Evolutionary conservation across 2,888 invertebrate genomes (phyloP).

Genomic region (Malthinus flaveolus): DNA sequence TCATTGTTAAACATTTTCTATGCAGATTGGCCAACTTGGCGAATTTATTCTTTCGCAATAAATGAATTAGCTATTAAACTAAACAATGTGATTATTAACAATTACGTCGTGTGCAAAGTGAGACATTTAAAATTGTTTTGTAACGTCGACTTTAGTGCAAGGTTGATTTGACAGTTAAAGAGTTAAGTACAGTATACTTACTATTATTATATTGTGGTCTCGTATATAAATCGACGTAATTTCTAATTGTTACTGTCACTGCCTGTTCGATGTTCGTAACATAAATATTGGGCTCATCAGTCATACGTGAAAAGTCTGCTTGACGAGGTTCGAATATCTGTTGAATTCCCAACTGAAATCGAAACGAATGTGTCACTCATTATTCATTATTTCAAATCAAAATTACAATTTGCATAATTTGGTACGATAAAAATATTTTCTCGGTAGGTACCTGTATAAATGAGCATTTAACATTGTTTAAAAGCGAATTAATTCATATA

Average conservation of each 20-base stretch:
- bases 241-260: conserved; percentile 80
- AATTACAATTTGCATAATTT: neutral
- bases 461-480: too few relatives aligned
- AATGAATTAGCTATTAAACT: conserved; percentile 24
- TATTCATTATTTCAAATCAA: neutral
- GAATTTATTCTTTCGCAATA: neutral
- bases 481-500: too few relatives aligned
- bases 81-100: conserved; percentile 38
- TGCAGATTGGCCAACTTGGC: conserved; percentile 3
- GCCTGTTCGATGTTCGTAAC: conserved; percentile 84
- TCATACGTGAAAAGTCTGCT: conserved; percentile 80
- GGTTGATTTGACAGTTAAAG: conserved; percentile 16
- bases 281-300: conserved; percentile 73
- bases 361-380: conserved; percentile 1
- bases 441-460: too few relatives aligned
- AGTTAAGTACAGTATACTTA: conserved; percentile 46
- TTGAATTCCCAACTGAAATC: conserved; percentile 70
- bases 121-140: conserved; percentile 36
- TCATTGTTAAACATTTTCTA: conserved; percentile 10
- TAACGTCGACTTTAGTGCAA: conserved; percentile 26
- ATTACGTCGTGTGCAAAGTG: conserved; percentile 37
- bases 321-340: conserved; percentile 81
- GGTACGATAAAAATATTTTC: too few relatives aligned
- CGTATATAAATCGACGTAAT: conserved; percentile 66
- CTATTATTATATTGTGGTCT: conserved; percentile 48